phyloP scores from a whole-genome alignment of 1,140 invertebrate genomes.

The Euura saliciscinereae region DNA sequence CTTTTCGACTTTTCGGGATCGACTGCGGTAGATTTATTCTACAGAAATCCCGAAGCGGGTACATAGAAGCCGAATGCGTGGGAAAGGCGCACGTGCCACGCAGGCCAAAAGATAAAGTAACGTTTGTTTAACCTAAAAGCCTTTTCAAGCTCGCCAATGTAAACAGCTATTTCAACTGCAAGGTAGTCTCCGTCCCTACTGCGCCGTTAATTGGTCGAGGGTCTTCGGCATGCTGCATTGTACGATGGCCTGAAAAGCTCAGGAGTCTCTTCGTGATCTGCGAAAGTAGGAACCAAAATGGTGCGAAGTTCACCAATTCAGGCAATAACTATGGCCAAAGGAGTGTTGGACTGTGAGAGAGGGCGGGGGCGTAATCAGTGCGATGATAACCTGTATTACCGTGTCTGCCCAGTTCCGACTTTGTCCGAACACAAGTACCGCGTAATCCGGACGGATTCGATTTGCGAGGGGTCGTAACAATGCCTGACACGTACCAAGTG shows the following conservation, averaged over 20 bases:
- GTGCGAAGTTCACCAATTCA: no score
- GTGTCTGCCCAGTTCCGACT: slow-evolving; percentile 32
- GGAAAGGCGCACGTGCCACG: slow-evolving; percentile 39
- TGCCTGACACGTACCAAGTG: neutral
- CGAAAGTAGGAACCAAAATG: no score
- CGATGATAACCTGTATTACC: slow-evolving; percentile 43
- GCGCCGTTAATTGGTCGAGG: neutral
- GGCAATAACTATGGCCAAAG: neutral
- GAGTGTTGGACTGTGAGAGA: neutral
- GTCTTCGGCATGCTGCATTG: no score
- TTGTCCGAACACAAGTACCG: slow-evolving; percentile 28
- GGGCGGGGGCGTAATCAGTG: slow-evolving; percentile 34
- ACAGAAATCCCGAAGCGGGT: neutral
- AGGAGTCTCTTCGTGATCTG: neutral
- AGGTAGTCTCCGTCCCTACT: neutral
- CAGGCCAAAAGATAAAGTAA: slow-evolving; percentile 37
- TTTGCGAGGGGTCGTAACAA: slow-evolving; percentile 22
- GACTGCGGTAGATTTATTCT: neutral
- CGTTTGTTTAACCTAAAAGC: slow-evolving; percentile 48
- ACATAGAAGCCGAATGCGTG: slow-evolving; percentile 26
- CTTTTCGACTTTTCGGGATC: neutral
- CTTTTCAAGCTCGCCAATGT: slow-evolving; percentile 11
- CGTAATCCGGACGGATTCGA: slow-evolving; percentile 38
- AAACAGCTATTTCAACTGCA: slow-evolving; percentile 14
- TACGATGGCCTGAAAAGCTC: neutral